Conservation (phyloP, 2,888 invertebrate species). For the Eupsilia transversa region DNA sequence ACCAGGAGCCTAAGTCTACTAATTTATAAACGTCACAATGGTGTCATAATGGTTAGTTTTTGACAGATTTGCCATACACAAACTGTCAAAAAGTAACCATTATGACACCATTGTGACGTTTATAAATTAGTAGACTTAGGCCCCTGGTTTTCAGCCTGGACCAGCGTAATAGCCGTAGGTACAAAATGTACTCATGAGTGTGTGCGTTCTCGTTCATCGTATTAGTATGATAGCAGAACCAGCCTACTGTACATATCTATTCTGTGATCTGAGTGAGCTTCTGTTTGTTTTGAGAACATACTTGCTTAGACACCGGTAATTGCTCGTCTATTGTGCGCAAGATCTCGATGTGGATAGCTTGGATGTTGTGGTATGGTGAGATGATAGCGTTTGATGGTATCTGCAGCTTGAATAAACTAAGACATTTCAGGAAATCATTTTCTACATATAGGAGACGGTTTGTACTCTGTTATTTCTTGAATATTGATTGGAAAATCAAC, state of each 20-base stretch:
- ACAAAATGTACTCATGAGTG: background rate
- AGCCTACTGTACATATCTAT: background rate
- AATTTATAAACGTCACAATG: too few relatives aligned
- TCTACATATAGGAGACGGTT: background rate
- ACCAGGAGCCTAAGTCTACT: too few relatives aligned
- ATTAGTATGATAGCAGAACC: too few relatives aligned
- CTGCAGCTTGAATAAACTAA: slow-evolving; percentile 5
- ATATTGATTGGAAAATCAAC: background rate
- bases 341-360: slow-evolving; percentile 44
- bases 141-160: too few relatives aligned
- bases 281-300: slow-evolving; percentile 66
- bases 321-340: slow-evolving; percentile 65
- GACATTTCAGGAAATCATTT: background rate
- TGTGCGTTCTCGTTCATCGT: background rate
- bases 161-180: too few relatives aligned
- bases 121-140: too few relatives aligned
- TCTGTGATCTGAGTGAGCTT: slow-evolving; percentile 50
- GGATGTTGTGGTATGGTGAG: slow-evolving; percentile 10
- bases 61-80: too few relatives aligned
- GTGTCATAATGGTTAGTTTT: too few relatives aligned
- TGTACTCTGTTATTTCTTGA: background rate
- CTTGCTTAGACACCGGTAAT: slow-evolving; percentile 70
- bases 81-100: too few relatives aligned
- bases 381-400: background rate
- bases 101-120: too few relatives aligned